Conservation (phyloP, 2,113 vertebrate species). For the Ictalurus punctatus region DNA sequence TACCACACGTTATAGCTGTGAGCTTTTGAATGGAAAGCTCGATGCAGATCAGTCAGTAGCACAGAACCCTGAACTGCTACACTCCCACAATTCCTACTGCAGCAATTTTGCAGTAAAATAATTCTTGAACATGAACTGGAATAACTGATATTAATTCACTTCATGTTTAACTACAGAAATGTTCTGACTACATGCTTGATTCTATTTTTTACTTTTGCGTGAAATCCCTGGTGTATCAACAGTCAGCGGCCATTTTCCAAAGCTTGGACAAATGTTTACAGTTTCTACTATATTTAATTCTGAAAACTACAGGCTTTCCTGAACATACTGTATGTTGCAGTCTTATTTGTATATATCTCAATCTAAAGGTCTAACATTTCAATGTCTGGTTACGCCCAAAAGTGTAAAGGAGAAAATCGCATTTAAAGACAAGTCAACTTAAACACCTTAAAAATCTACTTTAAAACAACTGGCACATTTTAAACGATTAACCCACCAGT, state of each 20-base stretch:
- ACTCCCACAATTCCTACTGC: background rate
- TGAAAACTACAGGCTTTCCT: background rate
- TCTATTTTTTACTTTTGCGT: background rate
- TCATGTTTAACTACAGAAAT: background rate
- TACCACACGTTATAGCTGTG: background rate
- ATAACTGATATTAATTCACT: background rate
- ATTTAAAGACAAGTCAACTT: background rate
- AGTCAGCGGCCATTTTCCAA: background rate
- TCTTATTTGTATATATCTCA: background rate
- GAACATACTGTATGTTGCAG: background rate
- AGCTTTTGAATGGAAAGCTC: background rate
- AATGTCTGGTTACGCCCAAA: background rate
- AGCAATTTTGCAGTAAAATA: background rate
- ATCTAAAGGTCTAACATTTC: background rate
- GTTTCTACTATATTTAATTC: too few species aligned
- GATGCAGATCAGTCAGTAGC: background rate
- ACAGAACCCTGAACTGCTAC: background rate
- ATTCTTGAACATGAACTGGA: background rate
- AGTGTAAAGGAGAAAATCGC: background rate
- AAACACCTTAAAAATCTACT: background rate
- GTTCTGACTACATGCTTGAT: background rate
- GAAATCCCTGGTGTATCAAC: background rate
- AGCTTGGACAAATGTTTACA: too few species aligned
- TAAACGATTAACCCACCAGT: background rate
- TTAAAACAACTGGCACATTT: background rate